These are phyloP conservation scores for Jordanella pulchra DNA, from an alignment of 2,797 vertebrate species.

Conservation along the genomic window DNA sequence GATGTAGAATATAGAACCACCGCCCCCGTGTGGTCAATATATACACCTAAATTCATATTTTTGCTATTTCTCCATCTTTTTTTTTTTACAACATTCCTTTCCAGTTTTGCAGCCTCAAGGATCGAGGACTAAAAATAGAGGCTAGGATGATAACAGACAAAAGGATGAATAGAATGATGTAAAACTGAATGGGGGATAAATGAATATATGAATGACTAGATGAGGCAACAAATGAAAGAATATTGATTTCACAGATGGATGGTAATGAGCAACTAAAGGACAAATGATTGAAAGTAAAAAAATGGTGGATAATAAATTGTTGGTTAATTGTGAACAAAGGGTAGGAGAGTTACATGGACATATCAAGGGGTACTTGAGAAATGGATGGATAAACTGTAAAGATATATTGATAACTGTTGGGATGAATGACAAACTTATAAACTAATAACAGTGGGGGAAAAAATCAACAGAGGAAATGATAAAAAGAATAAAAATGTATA, in stretches of 20 bases:
- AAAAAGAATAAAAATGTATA: not conserved
- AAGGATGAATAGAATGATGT: not conserved
- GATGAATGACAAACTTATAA: no score
- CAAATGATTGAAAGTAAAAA: not conserved
- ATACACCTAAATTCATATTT: not conserved
- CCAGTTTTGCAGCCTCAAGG: not conserved
- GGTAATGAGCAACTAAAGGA: no score
- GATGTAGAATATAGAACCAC: constrained; percentile 33
- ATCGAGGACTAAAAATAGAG: not conserved
- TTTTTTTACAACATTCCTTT: not conserved
- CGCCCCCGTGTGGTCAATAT: constrained; percentile 67
- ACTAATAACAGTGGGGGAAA: no score
- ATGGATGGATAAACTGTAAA: not conserved
- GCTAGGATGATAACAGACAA: not conserved
- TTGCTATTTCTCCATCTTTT: no score
- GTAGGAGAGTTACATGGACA: not conserved
- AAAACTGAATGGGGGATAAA: not conserved
- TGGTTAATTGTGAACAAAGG: not conserved
- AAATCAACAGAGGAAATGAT: not conserved
- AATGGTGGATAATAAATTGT: no score
- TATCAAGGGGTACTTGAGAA: not conserved
- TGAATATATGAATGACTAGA: not conserved
- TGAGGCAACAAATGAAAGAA: no score
- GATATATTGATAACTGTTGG: no score
- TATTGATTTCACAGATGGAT: no score